These are phyloP conservation scores for Teleogryllus oceanicus DNA, from an alignment of 2,888 invertebrate genomes.

Conservation along the genomic window DNA sequence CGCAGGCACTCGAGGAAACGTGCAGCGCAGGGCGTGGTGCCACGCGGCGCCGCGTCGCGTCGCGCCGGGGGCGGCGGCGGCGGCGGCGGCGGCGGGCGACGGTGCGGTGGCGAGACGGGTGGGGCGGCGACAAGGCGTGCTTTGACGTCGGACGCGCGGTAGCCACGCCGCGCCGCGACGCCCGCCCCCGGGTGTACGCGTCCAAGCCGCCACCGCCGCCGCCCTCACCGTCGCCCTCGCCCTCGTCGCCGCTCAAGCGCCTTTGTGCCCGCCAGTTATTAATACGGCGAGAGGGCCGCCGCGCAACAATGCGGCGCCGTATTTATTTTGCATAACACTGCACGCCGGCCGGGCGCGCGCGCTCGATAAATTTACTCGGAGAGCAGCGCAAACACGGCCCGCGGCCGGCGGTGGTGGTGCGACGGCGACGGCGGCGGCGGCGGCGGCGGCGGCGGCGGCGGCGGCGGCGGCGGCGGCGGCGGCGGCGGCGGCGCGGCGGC, in stretches of 20 bases:
- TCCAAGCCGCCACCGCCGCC: neutral
- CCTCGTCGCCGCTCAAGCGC: neutral
- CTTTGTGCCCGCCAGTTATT: neutral
- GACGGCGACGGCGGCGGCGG: neutral
- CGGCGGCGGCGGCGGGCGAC: neutral
- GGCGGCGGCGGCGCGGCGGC: neutral
- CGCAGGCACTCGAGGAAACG: too few species aligned
- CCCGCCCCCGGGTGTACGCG: neutral
- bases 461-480: neutral
- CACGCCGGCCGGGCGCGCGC: neutral
- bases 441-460: neutral
- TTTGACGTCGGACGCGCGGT: slow-evolving; percentile 6
- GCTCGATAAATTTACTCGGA: slow-evolving; percentile 1
- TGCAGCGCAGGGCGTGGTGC: too few species aligned
- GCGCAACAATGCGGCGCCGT: slow-evolving; percentile 1
- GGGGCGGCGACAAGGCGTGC: neutral
- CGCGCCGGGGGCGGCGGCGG: neutral
- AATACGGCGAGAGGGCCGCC: neutral
- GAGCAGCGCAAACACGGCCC: slow-evolving; percentile 6
- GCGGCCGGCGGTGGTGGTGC: neutral
- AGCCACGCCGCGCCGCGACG: neutral
- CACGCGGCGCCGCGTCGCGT: too few species aligned
- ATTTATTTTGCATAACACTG: slow-evolving; percentile 18
- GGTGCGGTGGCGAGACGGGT: neutral
- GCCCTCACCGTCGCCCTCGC: neutral